phyloP scores from a whole-genome alignment of 2,888 invertebrate species.

The Ichneumon xanthorius region DNA sequence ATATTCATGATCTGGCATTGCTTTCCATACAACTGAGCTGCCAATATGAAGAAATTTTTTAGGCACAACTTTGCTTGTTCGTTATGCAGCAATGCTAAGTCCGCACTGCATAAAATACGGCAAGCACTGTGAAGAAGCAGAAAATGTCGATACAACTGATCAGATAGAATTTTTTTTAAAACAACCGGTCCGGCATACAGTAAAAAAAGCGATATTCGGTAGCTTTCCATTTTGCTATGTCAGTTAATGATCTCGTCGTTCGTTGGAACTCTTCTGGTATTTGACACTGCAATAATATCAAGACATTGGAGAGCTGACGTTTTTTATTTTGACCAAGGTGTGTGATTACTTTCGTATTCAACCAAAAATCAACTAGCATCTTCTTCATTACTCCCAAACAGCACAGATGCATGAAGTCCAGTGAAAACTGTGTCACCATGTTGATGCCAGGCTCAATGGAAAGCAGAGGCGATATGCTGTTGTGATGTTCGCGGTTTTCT shows the following conservation, averaged over 20 bases:
- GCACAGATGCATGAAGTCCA: constrained; percentile 67
- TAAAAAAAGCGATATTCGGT: constrained; percentile 67
- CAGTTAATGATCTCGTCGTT: constrained; percentile 58
- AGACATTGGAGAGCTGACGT: background rate
- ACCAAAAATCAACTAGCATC: constrained; percentile 59
- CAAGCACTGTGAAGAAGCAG: constrained; percentile 68
- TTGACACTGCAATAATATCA: constrained; percentile 35
- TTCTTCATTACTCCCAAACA: constrained; percentile 65
- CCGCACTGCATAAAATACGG: constrained; percentile 38
- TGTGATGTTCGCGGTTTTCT: constrained; percentile 57
- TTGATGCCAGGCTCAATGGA: constrained; percentile 52
- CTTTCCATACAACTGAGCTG: constrained; percentile 29
- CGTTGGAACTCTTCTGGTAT: constrained; percentile 65
- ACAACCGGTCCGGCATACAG: constrained; percentile 71
- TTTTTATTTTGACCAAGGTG: constrained; percentile 35
- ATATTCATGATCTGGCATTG: constrained; percentile 73
- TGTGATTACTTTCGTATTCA: background rate
- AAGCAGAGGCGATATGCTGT: constrained; percentile 54
- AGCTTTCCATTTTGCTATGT: constrained; percentile 65
- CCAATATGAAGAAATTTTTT: constrained; percentile 22
- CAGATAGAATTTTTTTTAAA: constrained; percentile 62
- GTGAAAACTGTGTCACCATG: constrained; percentile 60
- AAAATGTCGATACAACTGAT: constrained; percentile 71
- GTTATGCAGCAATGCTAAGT: constrained; percentile 13
- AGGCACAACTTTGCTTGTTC: constrained; percentile 43